These are phyloP conservation scores for Subacronicta megacephala DNA, from an alignment of 2,888 invertebrate species.

Conservation along the genomic window DNA sequence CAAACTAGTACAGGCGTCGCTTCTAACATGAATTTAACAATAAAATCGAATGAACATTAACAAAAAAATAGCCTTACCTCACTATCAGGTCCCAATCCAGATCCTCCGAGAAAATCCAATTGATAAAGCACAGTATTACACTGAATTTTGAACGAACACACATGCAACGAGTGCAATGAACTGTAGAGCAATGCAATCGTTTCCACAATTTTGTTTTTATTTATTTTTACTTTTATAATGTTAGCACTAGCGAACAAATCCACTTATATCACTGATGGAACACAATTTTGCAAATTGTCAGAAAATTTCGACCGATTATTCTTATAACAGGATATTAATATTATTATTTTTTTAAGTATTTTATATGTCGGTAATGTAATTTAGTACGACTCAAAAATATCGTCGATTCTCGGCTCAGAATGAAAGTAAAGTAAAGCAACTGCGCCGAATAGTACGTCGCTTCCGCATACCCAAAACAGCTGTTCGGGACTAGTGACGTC, in stretches of 20 bases:
- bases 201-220: slow-evolving; percentile 28
- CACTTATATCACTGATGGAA: slow-evolving; percentile 29
- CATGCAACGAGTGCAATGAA: slow-evolving; percentile 55
- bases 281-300: slow-evolving; percentile 10
- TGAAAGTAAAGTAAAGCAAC: slow-evolving; percentile 27
- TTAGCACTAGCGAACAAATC: slow-evolving; percentile 29
- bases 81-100: slow-evolving; percentile 73
- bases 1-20: slow-evolving; percentile 12
- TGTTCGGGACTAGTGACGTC: slow-evolving; percentile 77
- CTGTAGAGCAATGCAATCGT: slow-evolving; percentile 39
- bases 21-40: slow-evolving; percentile 52
- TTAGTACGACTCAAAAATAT: slow-evolving; percentile 23
- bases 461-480: slow-evolving; percentile 82
- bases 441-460: slow-evolving; percentile 55
- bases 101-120: slow-evolving; percentile 79
- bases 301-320: not conserved
- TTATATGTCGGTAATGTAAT: slow-evolving; percentile 16
- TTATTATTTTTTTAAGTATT: slow-evolving; percentile 18
- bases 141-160: slow-evolving; percentile 64
- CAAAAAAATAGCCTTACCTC: slow-evolving; percentile 71
- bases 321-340: slow-evolving; percentile 10
- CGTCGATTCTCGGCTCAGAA: slow-evolving; percentile 31
- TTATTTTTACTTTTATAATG: slow-evolving; percentile 23
- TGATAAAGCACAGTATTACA: slow-evolving; percentile 65
- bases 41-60: slow-evolving; percentile 23